Evolutionary conservation across 1,140 invertebrate species (phyloP).

Genomic region (Trinorchestia longiramus): DNA sequence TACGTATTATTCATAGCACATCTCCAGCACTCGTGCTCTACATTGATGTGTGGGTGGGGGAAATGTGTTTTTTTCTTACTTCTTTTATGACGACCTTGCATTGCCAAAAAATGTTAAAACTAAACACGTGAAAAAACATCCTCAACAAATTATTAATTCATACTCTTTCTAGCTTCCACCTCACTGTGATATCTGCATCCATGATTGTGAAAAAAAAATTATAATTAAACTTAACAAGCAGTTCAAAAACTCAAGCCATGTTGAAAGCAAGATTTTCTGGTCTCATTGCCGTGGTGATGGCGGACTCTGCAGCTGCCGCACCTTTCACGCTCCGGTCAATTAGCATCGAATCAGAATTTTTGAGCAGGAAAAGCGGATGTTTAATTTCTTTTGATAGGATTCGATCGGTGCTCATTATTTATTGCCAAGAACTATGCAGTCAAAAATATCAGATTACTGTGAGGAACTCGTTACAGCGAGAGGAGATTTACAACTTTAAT

Average conservation of each 20-base stretch:
- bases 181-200: neutral
- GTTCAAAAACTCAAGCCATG: neutral
- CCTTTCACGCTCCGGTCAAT: neutral
- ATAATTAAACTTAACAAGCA: neutral
- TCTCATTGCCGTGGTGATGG: neutral
- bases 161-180: neutral
- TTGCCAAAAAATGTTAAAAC: too few species aligned
- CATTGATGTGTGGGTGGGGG: too few species aligned
- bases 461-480: neutral
- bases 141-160: too few species aligned
- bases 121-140: too few species aligned
- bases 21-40: too few species aligned
- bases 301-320: neutral
- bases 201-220: neutral
- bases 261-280: neutral
- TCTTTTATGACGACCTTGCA: too few species aligned
- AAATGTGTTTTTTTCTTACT: too few species aligned
- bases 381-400: constrained; percentile 1
- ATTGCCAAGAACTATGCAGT: neutral
- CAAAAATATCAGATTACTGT: constrained; percentile 30
- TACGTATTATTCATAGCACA: too few species aligned
- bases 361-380: constrained; percentile 11
- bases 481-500: neutral
- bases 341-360: constrained; percentile 45
- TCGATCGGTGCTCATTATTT: neutral